Conservation (phyloP, 1,140 invertebrate genomes). For the Odontomachus brunneus region DNA sequence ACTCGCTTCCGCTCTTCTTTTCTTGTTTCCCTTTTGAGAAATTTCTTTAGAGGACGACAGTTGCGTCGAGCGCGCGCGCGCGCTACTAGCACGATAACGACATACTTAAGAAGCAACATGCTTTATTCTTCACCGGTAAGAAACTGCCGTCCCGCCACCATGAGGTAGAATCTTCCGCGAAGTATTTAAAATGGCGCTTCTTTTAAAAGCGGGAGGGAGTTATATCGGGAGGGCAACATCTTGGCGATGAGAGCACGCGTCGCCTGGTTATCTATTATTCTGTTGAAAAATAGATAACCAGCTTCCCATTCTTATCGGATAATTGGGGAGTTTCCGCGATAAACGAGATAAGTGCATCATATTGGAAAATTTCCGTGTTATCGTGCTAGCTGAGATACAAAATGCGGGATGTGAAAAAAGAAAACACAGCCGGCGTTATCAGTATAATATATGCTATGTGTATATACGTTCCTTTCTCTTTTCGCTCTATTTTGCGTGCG, state of each 20-base stretch:
- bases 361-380: neutral
- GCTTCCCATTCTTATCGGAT: constrained; percentile 12
- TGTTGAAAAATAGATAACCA: constrained; percentile 26
- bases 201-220: constrained; percentile 17
- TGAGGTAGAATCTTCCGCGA: constrained; percentile 34
- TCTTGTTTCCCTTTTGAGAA: constrained; percentile 44
- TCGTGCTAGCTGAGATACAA: neutral
- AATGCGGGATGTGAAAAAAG: neutral
- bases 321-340: neutral
- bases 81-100: constrained; percentile 30
- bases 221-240: constrained; percentile 13
- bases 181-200: constrained; percentile 33
- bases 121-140: constrained; percentile 38
- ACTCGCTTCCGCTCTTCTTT: neutral
- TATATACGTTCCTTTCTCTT: neutral
- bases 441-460: neutral
- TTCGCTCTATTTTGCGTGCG: neutral
- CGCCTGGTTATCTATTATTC: constrained; percentile 21
- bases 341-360: neutral
- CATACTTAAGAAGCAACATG: constrained; percentile 36
- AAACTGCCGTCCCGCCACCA: constrained; percentile 25
- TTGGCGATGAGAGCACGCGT: constrained; percentile 7
- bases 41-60: constrained; percentile 24
- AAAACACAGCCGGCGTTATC: neutral
- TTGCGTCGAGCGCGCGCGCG: constrained; percentile 4